Evolutionary conservation across 2,888 invertebrate genomes (phyloP).

Genomic region (Diplazon laetatorius): DNA sequence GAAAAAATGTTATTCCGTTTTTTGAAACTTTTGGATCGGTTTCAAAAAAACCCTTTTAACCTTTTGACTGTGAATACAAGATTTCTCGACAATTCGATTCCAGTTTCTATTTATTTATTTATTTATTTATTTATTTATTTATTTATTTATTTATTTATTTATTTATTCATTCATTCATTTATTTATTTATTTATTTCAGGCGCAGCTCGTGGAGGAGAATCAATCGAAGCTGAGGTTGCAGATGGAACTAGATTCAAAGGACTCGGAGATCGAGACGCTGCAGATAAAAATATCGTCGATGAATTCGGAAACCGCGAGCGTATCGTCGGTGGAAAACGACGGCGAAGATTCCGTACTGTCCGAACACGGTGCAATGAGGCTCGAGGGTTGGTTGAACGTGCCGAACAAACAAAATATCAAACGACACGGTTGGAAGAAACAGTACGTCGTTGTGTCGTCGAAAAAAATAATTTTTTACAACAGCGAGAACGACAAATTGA

Average conservation of each 20-base stretch:
- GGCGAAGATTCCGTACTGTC: slow-evolving; percentile 87
- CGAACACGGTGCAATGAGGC: slow-evolving; percentile 88
- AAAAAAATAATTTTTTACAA: slow-evolving; percentile 99
- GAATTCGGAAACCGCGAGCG: slow-evolving; percentile 94
- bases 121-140: too few species aligned
- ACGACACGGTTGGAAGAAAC: slow-evolving; percentile 98
- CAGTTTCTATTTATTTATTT: too few species aligned
- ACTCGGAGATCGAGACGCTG: slow-evolving; percentile 96
- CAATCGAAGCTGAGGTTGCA: slow-evolving; percentile 90
- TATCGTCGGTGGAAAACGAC: slow-evolving; percentile 95
- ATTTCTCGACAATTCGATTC: too few species aligned
- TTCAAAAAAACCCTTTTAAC: too few species aligned
- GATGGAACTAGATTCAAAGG: slow-evolving; percentile 98
- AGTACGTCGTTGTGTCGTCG: slow-evolving; percentile 98
- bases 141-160: not conserved
- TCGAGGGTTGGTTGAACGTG: slow-evolving; percentile 98
- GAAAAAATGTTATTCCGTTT: too few species aligned
- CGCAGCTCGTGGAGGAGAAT: slow-evolving; percentile 92
- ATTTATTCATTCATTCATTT: too few species aligned
- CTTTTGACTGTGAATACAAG: too few species aligned
- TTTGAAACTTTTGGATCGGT: too few species aligned
- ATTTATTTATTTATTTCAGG: too few species aligned
- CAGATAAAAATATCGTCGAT: slow-evolving; percentile 92
- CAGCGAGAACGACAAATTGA: slow-evolving; percentile 96
- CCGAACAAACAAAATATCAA: slow-evolving; percentile 98